Evolutionary conservation across 2,888 invertebrate species (phyloP), one percentile per base, ranked within the genome.

Genomic region (Hydraecia micacea): DNA sequence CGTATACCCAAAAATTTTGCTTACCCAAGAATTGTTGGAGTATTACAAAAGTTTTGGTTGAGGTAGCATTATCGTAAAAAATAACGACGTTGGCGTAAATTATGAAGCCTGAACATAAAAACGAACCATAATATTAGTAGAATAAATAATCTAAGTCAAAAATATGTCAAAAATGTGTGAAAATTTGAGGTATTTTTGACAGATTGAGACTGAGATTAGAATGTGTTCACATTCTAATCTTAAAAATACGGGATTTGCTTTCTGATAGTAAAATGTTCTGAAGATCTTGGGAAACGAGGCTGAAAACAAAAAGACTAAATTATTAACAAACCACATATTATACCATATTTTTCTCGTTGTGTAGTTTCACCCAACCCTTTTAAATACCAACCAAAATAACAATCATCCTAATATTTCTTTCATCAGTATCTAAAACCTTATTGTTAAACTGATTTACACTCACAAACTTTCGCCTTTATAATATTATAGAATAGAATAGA

Each of bases 11-110:
- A 81, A 73, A 73, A 73, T 78, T 78, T 83, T 70, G 36, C 52
- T 52, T 21, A 60, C n/a, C 49, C 15, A 72, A 72, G 62, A 63
- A 62, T 71, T 62, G 7, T 65, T 42, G 42, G 36, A 42, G 28
- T 58, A 42, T 66, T 67, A 77, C 83, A 62, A 76, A 82, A 77
- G 39, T 60, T 62, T 52, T 42, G 13, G 18, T 25, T 68, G n/a
- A 65, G 52, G 67, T 36, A 66, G 55, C 66, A 36, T 42, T 58
- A 28, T 82, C 77, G 66, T 71, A 71, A 81, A 71, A 82, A 77
- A 77, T 68, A 77, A 83, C 63, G 68, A 72, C 65, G n/a, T 78
- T 60, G 58, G 36, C 67, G 55, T 73, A 83, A 83, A 78, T 65
- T 65, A 39, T 65, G 68, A 60, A 52, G 49, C 21, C 13, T 32